phyloP scores from a whole-genome alignment of 2,888 invertebrate genomes.

The Heliconius hortense region DNA sequence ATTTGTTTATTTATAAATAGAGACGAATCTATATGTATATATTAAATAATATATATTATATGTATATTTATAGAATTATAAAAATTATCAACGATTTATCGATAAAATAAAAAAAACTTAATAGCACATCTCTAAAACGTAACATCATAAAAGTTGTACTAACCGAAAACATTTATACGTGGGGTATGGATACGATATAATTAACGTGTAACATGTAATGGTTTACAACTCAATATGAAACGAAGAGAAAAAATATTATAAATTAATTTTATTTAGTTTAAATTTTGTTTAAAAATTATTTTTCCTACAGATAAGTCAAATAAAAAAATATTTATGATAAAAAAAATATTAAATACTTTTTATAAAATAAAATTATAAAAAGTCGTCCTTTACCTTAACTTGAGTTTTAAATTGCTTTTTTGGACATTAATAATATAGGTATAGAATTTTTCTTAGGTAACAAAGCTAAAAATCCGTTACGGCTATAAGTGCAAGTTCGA shows the following conservation, averaged over 20 bases:
- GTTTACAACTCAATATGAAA: slow-evolving; percentile 10
- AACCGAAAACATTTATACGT: slow-evolving; percentile 19
- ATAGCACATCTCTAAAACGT: slow-evolving; percentile 9
- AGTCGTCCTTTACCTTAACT: too few species aligned
- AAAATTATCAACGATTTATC: neutral
- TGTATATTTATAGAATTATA: neutral
- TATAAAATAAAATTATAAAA: too few species aligned
- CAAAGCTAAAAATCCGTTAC: too few species aligned
- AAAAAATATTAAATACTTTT: too few species aligned
- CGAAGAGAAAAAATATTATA: neutral
- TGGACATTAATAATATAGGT: too few species aligned
- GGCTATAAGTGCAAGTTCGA: too few species aligned
- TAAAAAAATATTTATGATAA: too few species aligned
- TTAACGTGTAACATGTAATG: slow-evolving; percentile 15
- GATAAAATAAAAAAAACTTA: neutral
- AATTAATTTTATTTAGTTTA: neutral
- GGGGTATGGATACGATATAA: slow-evolving; percentile 17
- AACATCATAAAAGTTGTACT: slow-evolving; percentile 24
- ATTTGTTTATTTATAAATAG: neutral
- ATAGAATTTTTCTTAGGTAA: too few species aligned
- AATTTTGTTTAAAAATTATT: neutral
- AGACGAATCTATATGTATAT: neutral
- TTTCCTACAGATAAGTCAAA: too few species aligned
- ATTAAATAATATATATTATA: neutral
- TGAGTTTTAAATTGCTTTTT: too few species aligned